Evolutionary conservation across 2,113 vertebrate species (phyloP), one percentile per base, ranked within the genome.

Genomic region (Zapus hudsonius): DNA sequence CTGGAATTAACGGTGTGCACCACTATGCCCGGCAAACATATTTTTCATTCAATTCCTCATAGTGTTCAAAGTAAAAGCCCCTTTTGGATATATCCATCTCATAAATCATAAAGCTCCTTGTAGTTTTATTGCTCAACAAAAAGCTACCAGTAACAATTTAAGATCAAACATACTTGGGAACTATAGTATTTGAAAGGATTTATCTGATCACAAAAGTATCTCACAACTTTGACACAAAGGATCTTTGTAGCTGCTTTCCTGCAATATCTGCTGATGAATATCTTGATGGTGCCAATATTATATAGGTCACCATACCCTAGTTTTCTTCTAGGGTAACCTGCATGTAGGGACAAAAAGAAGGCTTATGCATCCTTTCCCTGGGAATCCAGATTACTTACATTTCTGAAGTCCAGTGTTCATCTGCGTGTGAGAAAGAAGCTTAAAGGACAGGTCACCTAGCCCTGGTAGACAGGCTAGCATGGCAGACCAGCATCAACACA

Each of bases 371-470:
- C 95, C 90, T 96, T 92, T 94, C 36, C 55, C 94, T 92, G 42
- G 74, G 67, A 55, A 93, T 95, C 95, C 95, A 96, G 92, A 97
- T 94, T 98, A 99, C 99, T 99, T 98, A 99, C 99, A 99, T 99
- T 99, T 99, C 99, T 99, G 99, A 99, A 99, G 99, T 99, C 99
- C 99, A 99, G 99, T 99, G 99, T 99, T 99, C 99, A 99, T 99
- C 99, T 99, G 99, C 99, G 99, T 99, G 99, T 99, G 99, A 98
- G 99, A 98, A 98, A 99, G 99, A 99, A 99, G 99, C 99, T 99
- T 99, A 98, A 99, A 98, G 98, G 99, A 99, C 98, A 99, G 99
- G 98, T 99, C 99, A 98, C 99, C 99, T 99, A 99, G 99, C 98
- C 99, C 98, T 98, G 99, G 99, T 95, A 99, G 98, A 98, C 99